Conservation (phyloP, 1,140 invertebrate genomes). For the Orchesella cincta region DNA sequence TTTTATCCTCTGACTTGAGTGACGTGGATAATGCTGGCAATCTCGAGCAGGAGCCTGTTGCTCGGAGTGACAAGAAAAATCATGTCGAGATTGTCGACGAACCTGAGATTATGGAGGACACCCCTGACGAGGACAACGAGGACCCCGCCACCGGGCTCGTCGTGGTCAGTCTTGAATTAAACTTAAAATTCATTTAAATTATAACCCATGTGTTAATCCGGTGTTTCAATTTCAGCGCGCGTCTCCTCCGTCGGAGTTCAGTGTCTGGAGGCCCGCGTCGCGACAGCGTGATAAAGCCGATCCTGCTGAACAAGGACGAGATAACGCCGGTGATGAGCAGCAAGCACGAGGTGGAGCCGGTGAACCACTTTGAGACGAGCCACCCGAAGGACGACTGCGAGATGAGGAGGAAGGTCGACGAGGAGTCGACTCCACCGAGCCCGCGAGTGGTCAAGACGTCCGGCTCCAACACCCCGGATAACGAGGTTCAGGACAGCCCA, state of each 20-base stretch:
- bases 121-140: conserved; percentile 30
- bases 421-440: neutral
- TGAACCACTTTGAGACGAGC: conserved; percentile 75
- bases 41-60: neutral
- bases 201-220: neutral
- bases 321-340: conserved; percentile 56
- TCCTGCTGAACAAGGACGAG: conserved; percentile 68
- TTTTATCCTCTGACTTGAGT: neutral
- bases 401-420: conserved; percentile 56
- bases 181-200: neutral
- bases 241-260: conserved; percentile 8
- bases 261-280: conserved; percentile 44
- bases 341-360: conserved; percentile 50
- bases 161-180: neutral
- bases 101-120: conserved; percentile 47
- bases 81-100: conserved; percentile 49
- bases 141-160: conserved; percentile 34
- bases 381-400: conserved; percentile 79
- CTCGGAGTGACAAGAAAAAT: conserved; percentile 31
- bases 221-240: conserved; percentile 37
- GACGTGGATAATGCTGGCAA: conserved; percentile 36
- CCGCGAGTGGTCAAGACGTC: neutral
- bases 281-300: conserved; percentile 60
- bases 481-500: conserved; percentile 9
- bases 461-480: conserved; percentile 13